Percentiles rank a stretch among this genome's conserved stretches.
phyloP scores from a whole-genome alignment of 2,888 invertebrate genomes.

The Mantis religiosa region DNA sequence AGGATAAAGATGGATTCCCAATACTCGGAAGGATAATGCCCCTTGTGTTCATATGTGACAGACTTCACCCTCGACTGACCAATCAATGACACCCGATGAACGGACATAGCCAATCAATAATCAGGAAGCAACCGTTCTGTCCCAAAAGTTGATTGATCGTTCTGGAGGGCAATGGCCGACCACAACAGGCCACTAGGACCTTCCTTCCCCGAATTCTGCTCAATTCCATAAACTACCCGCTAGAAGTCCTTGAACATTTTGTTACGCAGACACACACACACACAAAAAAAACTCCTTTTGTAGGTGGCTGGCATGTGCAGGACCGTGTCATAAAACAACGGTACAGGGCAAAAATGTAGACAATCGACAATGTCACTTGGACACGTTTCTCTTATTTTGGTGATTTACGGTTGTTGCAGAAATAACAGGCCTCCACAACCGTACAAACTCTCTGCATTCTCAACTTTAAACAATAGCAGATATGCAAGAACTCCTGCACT shows the following conservation, averaged over 20 bases:
- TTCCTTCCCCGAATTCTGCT: neutral
- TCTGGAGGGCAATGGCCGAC: constrained; percentile 19
- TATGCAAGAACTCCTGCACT: no score
- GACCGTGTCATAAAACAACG: neutral
- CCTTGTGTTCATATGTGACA: neutral
- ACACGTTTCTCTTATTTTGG: neutral
- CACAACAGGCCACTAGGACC: neutral
- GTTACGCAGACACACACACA: neutral
- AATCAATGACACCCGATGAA: constrained; percentile 13
- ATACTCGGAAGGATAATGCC: neutral
- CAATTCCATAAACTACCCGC: neutral
- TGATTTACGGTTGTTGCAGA: neutral
- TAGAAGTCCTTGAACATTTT: neutral
- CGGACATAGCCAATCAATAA: constrained; percentile 23
- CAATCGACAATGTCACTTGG: neutral
- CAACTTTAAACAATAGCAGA: no score
- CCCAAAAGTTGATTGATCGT: constrained; percentile 18
- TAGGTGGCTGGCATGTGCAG: neutral
- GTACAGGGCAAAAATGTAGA: neutral
- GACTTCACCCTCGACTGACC: constrained; percentile 12
- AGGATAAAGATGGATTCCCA: neutral
- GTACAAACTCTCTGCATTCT: no score
- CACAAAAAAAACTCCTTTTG: neutral
- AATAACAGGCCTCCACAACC: no score
- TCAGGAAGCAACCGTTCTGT: constrained; percentile 16